Conservation (phyloP, 2,888 invertebrate genomes). For the Sycophila texana region DNA sequence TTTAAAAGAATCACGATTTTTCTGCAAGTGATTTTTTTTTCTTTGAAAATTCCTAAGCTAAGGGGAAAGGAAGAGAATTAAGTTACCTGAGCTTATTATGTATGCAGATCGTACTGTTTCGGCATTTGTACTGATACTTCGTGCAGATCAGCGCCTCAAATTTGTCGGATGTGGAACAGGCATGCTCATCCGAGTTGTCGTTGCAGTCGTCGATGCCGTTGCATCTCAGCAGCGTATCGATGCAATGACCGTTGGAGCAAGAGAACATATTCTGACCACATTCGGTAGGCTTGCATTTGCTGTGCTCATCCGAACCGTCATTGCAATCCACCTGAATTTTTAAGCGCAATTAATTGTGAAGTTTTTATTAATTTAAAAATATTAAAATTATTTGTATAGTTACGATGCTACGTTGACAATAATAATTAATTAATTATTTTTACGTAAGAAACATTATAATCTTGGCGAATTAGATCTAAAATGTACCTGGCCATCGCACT, state of each 20-base stretch:
- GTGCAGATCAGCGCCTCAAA: conserved; percentile 58
- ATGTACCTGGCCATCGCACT: conserved; percentile 72
- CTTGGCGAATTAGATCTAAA: not conserved
- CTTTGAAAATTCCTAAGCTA: too few relatives aligned
- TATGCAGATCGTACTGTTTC: conserved; percentile 65
- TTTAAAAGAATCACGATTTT: too few relatives aligned
- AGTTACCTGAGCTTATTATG: conserved; percentile 63
- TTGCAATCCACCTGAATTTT: conserved; percentile 65
- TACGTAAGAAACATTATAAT: too few relatives aligned
- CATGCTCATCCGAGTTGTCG: conserved; percentile 78
- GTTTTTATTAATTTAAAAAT: too few relatives aligned
- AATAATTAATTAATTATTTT: too few relatives aligned
- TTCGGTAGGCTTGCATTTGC: conserved; percentile 59
- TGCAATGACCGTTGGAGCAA: conserved; percentile 78
- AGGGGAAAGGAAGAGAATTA: too few relatives aligned
- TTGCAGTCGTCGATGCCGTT: conserved; percentile 80
- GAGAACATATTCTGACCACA: conserved; percentile 74
- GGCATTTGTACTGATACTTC: conserved; percentile 64
- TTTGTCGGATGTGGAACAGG: conserved; percentile 68
- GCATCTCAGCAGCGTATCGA: conserved; percentile 78
- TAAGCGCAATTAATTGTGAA: too few relatives aligned
- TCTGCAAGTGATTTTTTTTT: too few relatives aligned
- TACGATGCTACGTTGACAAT: too few relatives aligned
- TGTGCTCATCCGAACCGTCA: conserved; percentile 72
- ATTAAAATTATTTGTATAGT: too few relatives aligned